Conservation (phyloP, 2,113 vertebrate genomes). For the Cariama cristata region DNA sequence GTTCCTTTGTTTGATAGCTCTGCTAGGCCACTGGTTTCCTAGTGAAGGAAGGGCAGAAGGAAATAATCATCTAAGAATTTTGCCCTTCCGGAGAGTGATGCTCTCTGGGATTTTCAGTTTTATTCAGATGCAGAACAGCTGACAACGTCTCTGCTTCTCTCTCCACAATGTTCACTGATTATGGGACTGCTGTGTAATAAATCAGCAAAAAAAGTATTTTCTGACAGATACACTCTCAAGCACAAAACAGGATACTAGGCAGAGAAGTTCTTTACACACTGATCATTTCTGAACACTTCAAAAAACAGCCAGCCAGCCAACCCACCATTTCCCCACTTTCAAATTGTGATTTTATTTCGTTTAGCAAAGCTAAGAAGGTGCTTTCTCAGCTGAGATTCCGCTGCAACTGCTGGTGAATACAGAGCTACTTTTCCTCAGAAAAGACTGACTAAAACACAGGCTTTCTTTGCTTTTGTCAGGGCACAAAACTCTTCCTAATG, state of each 20-base stretch:
- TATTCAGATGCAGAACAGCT: neutral
- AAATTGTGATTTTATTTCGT: neutral
- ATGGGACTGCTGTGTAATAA: neutral
- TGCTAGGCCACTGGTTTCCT: neutral
- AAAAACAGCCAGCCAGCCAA: neutral
- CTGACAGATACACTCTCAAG: neutral
- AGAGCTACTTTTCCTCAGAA: constrained; percentile 5
- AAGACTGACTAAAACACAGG: constrained; percentile 23
- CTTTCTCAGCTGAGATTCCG: neutral
- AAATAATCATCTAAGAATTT: neutral
- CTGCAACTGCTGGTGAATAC: constrained; percentile 40
- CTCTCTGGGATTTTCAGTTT: neutral
- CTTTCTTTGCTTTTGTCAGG: constrained; percentile 50
- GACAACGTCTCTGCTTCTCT: neutral
- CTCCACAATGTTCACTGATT: neutral
- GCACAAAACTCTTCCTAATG: constrained; percentile 40
- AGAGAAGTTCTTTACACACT: neutral
- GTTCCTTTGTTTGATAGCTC: neutral
- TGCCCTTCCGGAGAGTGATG: neutral
- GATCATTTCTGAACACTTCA: neutral
- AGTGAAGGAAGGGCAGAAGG: neutral
- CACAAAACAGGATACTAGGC: neutral
- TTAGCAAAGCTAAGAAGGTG: constrained; percentile 4
- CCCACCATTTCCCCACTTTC: neutral
- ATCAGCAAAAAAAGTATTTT: constrained; percentile 6